These are phyloP conservation scores for Galago senegalensis DNA, from an alignment of 2,797 vertebrate genomes.

Conservation along the genomic window DNA sequence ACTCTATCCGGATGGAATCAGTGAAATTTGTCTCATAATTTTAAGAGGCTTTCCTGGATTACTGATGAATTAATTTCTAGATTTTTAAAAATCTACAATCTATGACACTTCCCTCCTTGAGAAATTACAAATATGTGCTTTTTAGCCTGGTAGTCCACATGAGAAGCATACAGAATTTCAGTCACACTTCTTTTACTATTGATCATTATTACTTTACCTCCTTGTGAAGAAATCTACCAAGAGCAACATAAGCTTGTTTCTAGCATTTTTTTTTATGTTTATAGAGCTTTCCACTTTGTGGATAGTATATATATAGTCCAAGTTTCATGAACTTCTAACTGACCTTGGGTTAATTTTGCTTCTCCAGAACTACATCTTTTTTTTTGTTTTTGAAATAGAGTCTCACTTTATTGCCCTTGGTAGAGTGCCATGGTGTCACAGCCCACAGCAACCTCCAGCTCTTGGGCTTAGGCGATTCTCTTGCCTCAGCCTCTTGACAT, in stretches of 20 bases:
- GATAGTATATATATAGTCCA: neutral
- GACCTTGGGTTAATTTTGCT: neutral
- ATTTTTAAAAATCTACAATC: neutral
- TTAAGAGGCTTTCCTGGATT: neutral
- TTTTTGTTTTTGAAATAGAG: neutral
- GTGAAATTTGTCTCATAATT: neutral
- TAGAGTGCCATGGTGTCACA: no score
- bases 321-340: neutral
- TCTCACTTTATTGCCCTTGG: no score
- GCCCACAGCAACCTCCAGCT: no score
- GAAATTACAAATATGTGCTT: neutral
- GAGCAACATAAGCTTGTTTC: neutral
- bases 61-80: slow-evolving; percentile 19
- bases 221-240: neutral
- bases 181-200: neutral
- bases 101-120: neutral
- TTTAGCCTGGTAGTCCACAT: neutral
- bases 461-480: no score
- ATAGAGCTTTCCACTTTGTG: neutral
- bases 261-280: neutral
- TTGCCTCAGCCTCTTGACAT: no score
- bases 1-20: neutral
- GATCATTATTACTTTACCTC: neutral
- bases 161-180: neutral
- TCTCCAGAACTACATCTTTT: neutral